Conservation (phyloP, 2,797 vertebrate genomes). For the Argya squamiceps region DNA sequence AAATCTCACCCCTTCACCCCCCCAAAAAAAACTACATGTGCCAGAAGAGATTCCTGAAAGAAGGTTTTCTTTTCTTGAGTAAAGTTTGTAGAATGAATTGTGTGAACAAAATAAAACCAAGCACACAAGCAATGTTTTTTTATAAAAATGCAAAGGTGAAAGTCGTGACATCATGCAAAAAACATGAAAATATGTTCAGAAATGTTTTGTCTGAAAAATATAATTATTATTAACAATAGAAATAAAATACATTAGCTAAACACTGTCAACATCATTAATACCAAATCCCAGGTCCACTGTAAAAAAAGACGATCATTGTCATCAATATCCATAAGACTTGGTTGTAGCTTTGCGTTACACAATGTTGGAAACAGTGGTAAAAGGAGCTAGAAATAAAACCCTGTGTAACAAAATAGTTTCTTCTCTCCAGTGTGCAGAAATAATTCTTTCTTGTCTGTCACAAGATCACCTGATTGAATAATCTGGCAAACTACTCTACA, state of each 20-base stretch:
- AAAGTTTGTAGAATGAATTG: neutral
- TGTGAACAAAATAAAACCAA: neutral
- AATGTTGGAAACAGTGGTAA: neutral
- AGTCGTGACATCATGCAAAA: neutral
- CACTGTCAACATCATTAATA: neutral
- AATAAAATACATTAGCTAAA: neutral
- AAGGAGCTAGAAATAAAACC: neutral
- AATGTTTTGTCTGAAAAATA: neutral
- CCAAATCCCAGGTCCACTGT: neutral
- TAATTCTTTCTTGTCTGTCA: neutral
- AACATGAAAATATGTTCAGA: neutral
- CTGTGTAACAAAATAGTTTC: neutral
- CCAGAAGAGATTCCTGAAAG: neutral
- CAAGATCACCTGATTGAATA: neutral
- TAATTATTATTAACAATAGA: neutral
- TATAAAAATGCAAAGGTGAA: neutral
- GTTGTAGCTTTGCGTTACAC: neutral
- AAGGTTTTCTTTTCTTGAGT: neutral
- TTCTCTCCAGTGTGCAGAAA: neutral
- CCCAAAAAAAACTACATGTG: neutral
- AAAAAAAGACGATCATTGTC: neutral
- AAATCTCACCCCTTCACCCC: neutral
- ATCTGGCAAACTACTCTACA: neutral
- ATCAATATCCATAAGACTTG: accelerated
- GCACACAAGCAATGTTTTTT: neutral